Evolutionary conservation across 1,140 invertebrate genomes (phyloP), one percentile per base, ranked within the genome.

Genomic region (Drosophila nasuta): DNA sequence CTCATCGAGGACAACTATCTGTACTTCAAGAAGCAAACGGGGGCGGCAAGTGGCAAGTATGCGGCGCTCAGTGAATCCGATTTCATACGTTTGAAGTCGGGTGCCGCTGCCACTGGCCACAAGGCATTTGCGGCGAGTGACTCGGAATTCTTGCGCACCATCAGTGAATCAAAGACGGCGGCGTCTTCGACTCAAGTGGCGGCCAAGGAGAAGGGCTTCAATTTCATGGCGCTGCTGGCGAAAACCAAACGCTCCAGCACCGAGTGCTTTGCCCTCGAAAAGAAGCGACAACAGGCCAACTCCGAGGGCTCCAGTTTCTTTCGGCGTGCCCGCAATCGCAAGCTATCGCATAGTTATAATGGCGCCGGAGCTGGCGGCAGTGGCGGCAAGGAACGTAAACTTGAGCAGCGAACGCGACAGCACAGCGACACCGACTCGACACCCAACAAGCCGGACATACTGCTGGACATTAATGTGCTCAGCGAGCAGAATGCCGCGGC

Each of bases 1-100:
- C 87, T 92, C 25, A 92, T 92, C 43, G 92, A 92, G 66, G 89
- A 92, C 35, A 92, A 92, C 56, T 92, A 91, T 65, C 73, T 92
- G 59, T 92, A 92, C 72, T 92, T 81, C 51, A 92, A 92, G 59
- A 82, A 83, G 64, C 92, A 92, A 56, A 77, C 79, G 5, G 77
- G 73, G 1, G 76, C 70, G 2, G 75, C 66, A 5, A 64, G 78
- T 1, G 66, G 78, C 51, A 91, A 89, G 43, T 88, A 83, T 25
- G 75, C 91, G 2, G 92, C 92, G 0, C 66, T 86, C 0, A 92
- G 92, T 35, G 92, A 93, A 15, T 91, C 90, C 43, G 92, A 93
- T 69, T 93, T 93, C 45, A 92, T 92, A 11, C 72, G 80, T 0
- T 74, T 92, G 51, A 86, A 92, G 62, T 74, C 76, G 4, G 82